Evolutionary conservation across 2,113 vertebrate genomes (phyloP), one percentile per base, ranked within the genome.

Genomic region (Pelecanus crispus): DNA sequence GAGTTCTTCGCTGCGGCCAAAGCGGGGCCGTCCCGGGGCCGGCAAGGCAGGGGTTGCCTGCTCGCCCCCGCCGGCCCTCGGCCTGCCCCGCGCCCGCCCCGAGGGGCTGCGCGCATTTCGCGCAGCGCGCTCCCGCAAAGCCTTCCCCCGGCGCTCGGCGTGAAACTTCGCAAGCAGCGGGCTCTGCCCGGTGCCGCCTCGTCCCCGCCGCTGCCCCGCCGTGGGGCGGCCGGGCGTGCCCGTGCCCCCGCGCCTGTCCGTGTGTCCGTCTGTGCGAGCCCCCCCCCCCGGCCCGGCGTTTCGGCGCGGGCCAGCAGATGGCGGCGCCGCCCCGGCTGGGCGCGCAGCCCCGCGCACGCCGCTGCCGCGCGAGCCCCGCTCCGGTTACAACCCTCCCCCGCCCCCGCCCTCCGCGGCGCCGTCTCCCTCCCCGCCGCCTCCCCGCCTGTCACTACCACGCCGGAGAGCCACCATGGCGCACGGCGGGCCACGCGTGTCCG

Each of bases 391-490:
- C 97, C 94, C 94, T 95, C 96, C 88, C 86, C 93, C 90, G 95
- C 94, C 90, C 79, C 98, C 98, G 97, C 92, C 65, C 92, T 91
- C 94, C 92, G 92, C 80, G 67, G 91, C 88, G 70, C 84, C 55
- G 97, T 96, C 63, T 84, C 98, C 97, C 95, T 98, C 97, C 95
- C 83, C 94, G 88, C 88, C 90, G 93, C 96, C 96, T 97, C 97
- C 96, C 97, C 96, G 97, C 95, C 96, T 97, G 97, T 97, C 97
- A 96, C 94, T 97, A 86, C 95, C 93, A 94, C 92, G 73, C 44
- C 85, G 94, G 95, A 85, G 96, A 97, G 98, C 97, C 96, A 94
- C 97, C 97, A 98, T 98, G 98, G 98, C 98, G 98, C 97, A 68
- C 96, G 97, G 95, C 96, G 98, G 98, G 96, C 91, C 97, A 96